phyloP scores from a whole-genome alignment of 2,888 invertebrate genomes.

The Thecophora atra region DNA sequence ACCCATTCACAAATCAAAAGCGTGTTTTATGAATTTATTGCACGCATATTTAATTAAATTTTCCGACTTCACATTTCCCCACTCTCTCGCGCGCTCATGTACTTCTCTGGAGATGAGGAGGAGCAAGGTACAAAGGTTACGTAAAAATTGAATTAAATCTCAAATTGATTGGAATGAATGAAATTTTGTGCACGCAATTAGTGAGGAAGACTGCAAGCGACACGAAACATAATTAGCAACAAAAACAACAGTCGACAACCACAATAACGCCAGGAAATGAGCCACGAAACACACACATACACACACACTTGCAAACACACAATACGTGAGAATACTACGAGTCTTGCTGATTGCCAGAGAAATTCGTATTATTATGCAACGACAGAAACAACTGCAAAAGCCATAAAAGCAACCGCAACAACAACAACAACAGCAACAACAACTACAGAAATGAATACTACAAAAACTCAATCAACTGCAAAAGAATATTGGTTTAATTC shows the following conservation, averaged over 20 bases:
- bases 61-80: neutral
- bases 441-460: neutral
- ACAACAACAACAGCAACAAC: slow-evolving; percentile 7
- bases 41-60: slow-evolving; percentile 36
- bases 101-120: neutral
- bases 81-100: too few relatives aligned
- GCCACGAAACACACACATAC: neutral
- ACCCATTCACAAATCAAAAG: slow-evolving; percentile 23
- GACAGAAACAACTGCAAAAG: neutral
- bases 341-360: neutral
- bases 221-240: slow-evolving; percentile 28
- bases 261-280: neutral
- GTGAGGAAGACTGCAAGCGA: slow-evolving; percentile 3
- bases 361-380: slow-evolving; percentile 12
- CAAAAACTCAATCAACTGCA: slow-evolving; percentile 36
- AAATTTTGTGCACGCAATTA: slow-evolving; percentile 25
- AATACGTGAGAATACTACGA: neutral
- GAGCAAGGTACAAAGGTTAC: neutral
- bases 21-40: slow-evolving; percentile 23
- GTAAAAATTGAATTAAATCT: slow-evolving; percentile 20
- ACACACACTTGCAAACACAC: neutral
- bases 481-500: slow-evolving; percentile 34
- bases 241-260: slow-evolving; percentile 14
- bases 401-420: neutral
- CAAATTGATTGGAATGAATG: slow-evolving; percentile 25